phyloP scores from a whole-genome alignment of 1,140 invertebrate species.

The Zaprionus africanus region DNA sequence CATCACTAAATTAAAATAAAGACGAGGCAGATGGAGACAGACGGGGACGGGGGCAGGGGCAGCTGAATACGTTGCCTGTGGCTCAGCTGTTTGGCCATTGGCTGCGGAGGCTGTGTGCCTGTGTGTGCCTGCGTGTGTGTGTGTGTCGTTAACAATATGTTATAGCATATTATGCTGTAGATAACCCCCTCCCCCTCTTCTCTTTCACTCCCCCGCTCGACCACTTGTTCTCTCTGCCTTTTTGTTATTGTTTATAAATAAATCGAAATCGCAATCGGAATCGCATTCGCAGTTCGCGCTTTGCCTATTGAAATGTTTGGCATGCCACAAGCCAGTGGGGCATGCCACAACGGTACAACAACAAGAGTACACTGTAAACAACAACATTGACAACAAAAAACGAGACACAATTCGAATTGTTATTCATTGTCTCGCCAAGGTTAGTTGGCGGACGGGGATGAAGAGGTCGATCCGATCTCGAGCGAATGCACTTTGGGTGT shows the following conservation, averaged over 20 bases:
- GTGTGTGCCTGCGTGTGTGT: slow-evolving; percentile 25
- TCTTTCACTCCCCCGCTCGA: background rate
- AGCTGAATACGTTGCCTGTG: slow-evolving; percentile 38
- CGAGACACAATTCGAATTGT: slow-evolving; percentile 18
- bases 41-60: background rate
- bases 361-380: background rate
- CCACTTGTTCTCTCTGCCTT: slow-evolving; percentile 24
- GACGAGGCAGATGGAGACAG: background rate
- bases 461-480: background rate
- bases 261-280: slow-evolving; percentile 29
- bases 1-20: slow-evolving; percentile 25
- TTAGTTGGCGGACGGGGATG: background rate
- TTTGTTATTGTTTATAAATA: slow-evolving; percentile 49
- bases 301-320: slow-evolving; percentile 49
- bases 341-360: slow-evolving; percentile 17
- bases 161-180: slow-evolving; percentile 27
- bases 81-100: slow-evolving; percentile 50
- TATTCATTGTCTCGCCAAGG: background rate
- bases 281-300: slow-evolving; percentile 20
- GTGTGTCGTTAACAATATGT: slow-evolving; percentile 58
- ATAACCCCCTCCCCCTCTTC: background rate
- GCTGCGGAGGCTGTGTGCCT: background rate
- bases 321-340: slow-evolving; percentile 36
- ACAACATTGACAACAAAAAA: slow-evolving; percentile 13
- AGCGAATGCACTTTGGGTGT: too few relatives aligned